Evolutionary conservation across 2,888 invertebrate genomes (phyloP).

Genomic region (Lypha dubia): DNA sequence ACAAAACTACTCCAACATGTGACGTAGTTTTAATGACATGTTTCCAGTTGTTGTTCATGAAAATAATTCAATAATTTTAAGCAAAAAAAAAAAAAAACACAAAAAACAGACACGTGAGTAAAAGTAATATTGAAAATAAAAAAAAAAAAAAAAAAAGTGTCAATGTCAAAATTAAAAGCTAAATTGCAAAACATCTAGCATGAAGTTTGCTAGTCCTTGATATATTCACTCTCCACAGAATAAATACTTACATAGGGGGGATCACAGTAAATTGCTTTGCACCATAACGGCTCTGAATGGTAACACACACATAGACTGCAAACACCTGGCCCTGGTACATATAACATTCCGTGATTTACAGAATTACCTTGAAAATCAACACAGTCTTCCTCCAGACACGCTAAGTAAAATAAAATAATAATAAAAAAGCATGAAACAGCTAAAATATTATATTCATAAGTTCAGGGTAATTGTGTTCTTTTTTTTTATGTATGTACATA

Average conservation of each 20-base stretch:
- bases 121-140: neutral
- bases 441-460: conserved; percentile 53
- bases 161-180: conserved; percentile 59
- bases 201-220: conserved; percentile 39
- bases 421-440: conserved; percentile 20
- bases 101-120: conserved; percentile 20
- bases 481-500: too few relatives aligned
- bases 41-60: conserved; percentile 17
- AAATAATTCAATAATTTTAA: conserved; percentile 23
- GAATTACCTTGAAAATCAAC: conserved; percentile 92
- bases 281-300: conserved; percentile 93
- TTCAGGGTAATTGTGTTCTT: conserved; percentile 38
- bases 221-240: conserved; percentile 2
- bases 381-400: conserved; percentile 89
- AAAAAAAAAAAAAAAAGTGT: conserved; percentile 18
- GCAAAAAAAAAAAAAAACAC: too few relatives aligned
- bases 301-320: conserved; percentile 94
- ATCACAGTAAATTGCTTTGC: conserved; percentile 93
- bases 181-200: conserved; percentile 1
- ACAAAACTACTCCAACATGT: conserved; percentile 87
- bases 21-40: neutral
- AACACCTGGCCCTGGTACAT: conserved; percentile 93
- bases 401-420: conserved; percentile 72
- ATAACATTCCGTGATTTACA: conserved; percentile 90
- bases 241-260: conserved; percentile 90